Percentiles rank a stretch among this genome's conserved stretches.
phyloP scores from a whole-genome alignment of 1,140 invertebrate species.

The Diuraphis noxia region DNA sequence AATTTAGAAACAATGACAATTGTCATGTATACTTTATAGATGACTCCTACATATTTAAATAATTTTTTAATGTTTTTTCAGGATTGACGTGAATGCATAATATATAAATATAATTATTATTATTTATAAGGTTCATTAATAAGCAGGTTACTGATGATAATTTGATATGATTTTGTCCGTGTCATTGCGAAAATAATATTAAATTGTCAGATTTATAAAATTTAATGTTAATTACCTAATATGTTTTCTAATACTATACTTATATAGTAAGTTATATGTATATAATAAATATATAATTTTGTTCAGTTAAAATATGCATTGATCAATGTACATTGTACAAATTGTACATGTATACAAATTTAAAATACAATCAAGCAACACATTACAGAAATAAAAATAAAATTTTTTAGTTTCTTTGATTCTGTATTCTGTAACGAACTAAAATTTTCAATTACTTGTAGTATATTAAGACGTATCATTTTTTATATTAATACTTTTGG shows the following conservation, averaged over 20 bases:
- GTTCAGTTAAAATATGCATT: too few relatives aligned
- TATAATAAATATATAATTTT: too few relatives aligned
- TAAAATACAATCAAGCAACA: too few relatives aligned
- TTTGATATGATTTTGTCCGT: not conserved
- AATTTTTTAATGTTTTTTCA: not conserved
- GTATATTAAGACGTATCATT: too few relatives aligned
- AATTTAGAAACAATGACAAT: not conserved
- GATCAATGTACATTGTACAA: too few relatives aligned
- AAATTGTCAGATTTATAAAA: not conserved
- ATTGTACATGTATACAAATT: too few relatives aligned
- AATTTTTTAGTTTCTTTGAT: too few relatives aligned
- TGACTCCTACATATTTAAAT: not conserved
- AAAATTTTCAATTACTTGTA: too few relatives aligned
- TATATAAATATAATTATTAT: not conserved
- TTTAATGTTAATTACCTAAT: not conserved
- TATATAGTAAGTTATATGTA: not conserved
- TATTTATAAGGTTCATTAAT: not conserved
- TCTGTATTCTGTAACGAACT: too few relatives aligned
- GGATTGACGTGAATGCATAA: not conserved
- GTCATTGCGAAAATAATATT: not conserved
- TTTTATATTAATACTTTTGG: too few relatives aligned
- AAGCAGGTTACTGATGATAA: not conserved
- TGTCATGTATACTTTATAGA: not conserved
- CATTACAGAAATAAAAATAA: too few relatives aligned
- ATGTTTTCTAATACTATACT: not conserved